Evolutionary conservation across 2,888 invertebrate genomes (phyloP).

Genomic region (Gibbula magus): DNA sequence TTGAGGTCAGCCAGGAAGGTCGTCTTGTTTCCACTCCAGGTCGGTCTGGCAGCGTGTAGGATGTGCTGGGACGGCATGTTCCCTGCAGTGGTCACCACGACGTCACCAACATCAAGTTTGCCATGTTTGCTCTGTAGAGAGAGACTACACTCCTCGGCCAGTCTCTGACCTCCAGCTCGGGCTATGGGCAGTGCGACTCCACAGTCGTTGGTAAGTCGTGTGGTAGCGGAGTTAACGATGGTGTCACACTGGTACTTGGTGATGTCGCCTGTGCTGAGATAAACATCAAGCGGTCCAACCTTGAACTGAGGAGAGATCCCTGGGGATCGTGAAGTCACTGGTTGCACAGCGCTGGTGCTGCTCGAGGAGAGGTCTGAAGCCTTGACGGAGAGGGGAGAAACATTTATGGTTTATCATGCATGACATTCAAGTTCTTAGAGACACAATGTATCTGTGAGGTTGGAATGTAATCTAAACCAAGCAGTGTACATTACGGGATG

Average conservation of each 20-base stretch:
- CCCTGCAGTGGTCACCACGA: constrained; percentile 39
- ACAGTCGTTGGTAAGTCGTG: background rate
- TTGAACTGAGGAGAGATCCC: no score
- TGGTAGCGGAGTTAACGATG: background rate
- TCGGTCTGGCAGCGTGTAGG: constrained; percentile 46
- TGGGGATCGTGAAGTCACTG: no score
- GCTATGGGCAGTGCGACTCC: background rate
- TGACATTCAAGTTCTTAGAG: no score
- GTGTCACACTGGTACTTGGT: background rate
- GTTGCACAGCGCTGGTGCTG: no score
- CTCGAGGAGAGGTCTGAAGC: no score
- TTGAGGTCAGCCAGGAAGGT: constrained; percentile 40
- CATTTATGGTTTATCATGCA: no score
- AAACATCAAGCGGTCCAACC: no score
- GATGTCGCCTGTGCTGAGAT: no score
- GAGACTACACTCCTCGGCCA: background rate
- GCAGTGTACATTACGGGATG: no score
- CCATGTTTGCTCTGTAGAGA: background rate
- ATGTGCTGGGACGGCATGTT: constrained; percentile 32
- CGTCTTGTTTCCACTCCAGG: constrained; percentile 40
- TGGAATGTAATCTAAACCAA: no score
- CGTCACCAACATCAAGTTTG: background rate
- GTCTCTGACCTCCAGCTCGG: background rate
- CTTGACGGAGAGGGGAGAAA: no score
- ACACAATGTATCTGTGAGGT: no score